phyloP scores from a whole-genome alignment of 2,113 vertebrate species.

The Tiliqua scincoides region DNA sequence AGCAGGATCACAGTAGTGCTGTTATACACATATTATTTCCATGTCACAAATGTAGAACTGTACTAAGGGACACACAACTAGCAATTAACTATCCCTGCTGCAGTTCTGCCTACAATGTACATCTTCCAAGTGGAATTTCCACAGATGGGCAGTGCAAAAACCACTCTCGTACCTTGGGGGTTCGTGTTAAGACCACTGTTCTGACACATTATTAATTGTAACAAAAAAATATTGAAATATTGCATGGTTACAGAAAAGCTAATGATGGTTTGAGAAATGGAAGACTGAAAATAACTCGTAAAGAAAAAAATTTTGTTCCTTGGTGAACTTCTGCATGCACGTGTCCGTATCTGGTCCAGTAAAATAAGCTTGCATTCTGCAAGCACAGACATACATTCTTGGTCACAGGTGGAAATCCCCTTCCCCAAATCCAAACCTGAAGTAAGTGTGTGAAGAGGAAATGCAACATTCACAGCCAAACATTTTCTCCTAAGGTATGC shows the following conservation, averaged over 20 bases:
- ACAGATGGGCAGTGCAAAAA: conserved; percentile 16
- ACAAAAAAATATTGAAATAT: conserved; percentile 1
- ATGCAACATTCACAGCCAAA: neutral
- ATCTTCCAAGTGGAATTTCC: conserved; percentile 25
- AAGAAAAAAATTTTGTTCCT: neutral
- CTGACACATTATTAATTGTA: neutral
- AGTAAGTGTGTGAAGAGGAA: neutral
- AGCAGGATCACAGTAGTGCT: conserved; percentile 59
- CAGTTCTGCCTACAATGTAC: conserved; percentile 28
- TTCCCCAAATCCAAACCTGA: neutral
- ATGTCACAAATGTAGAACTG: conserved; percentile 42
- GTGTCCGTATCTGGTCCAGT: neutral
- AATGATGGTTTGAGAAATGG: accelerated
- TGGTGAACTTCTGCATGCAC: neutral
- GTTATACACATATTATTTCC: conserved; percentile 56
- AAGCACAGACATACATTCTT: neutral
- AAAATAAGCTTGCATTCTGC: neutral
- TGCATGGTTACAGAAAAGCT: neutral
- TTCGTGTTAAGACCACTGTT: neutral
- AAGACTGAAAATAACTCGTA: neutral
- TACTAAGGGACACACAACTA: neutral
- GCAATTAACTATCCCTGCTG: conserved; percentile 24
- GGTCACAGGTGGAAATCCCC: neutral
- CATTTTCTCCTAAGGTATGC: too few species aligned
- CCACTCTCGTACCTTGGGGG: neutral